Percentiles rank a stretch among this genome's conserved stretches.
Conservation (phyloP, 2,888 invertebrate genomes). For the Macroteleia sp. region DNA sequence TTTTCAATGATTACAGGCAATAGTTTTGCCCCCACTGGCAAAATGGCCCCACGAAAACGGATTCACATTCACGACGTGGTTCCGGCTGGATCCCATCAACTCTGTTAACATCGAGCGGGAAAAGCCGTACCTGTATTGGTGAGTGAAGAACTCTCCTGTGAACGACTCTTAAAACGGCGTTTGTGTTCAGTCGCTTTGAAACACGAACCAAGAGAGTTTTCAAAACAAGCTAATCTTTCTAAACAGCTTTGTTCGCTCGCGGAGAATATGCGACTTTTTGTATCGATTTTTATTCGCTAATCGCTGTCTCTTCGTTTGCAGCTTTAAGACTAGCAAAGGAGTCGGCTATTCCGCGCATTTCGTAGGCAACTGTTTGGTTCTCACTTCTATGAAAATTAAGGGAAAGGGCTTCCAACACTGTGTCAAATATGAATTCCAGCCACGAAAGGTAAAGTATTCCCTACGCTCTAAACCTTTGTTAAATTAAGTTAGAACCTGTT, state of each 20-base stretch:
- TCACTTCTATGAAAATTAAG: conserved; percentile 99
- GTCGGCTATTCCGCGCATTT: conserved; percentile 99
- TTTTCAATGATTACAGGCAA: too few relatives aligned
- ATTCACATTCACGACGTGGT: conserved; percentile 99
- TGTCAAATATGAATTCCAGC: conserved; percentile 99
- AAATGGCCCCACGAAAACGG: conserved; percentile 99
- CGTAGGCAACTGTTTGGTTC: conserved; percentile 98
- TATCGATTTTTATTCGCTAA: background rate
- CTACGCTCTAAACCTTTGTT: too few relatives aligned
- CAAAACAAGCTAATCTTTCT: conserved; percentile 43
- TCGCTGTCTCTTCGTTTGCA: conserved; percentile 81
- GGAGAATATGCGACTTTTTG: too few relatives aligned
- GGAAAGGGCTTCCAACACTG: conserved; percentile 99
- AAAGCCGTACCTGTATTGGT: conserved; percentile 99
- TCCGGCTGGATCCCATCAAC: conserved; percentile 98
- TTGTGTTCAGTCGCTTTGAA: conserved; percentile 26
- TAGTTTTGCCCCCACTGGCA: conserved; percentile 98
- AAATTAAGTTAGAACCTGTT: too few relatives aligned
- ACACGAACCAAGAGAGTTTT: conserved; percentile 25
- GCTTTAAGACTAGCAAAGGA: conserved; percentile 99
- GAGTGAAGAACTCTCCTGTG: conserved; percentile 80
- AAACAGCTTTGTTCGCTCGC: conserved; percentile 17
- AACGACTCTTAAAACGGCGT: conserved; percentile 35
- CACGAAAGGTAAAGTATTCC: conserved; percentile 96
- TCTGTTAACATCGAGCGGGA: conserved; percentile 99